Evolutionary conservation across 2,113 vertebrate genomes (phyloP).

Genomic region (Leptobrachium leishanense): DNA sequence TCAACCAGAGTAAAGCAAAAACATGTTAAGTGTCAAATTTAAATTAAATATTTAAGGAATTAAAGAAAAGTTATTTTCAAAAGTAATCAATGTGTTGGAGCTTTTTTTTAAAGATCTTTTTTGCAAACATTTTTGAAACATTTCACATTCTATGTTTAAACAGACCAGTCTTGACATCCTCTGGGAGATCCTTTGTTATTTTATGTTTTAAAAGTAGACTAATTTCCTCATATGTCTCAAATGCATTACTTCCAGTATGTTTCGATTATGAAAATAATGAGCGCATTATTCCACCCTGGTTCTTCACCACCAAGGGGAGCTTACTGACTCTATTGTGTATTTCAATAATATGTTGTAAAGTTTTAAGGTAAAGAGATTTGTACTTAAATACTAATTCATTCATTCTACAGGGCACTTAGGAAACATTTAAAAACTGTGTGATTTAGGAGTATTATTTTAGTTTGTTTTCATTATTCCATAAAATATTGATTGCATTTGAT

Average conservation of each 20-base stretch:
- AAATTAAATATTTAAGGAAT: conserved; percentile 13
- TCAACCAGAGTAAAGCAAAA: conserved; percentile 15
- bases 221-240: conserved; percentile 42
- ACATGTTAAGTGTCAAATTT: conserved; percentile 7
- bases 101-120: neutral
- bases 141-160: conserved; percentile 12
- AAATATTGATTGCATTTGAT: no score
- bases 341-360: conserved; percentile 14
- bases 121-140: neutral
- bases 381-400: conserved; percentile 27
- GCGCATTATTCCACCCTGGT: conserved; percentile 20
- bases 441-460: neutral
- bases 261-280: conserved; percentile 36
- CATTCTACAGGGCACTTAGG: neutral
- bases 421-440: conserved; percentile 1
- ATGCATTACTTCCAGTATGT: conserved; percentile 27
- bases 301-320: conserved; percentile 23
- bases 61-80: neutral
- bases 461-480: neutral
- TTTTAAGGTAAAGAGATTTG: conserved; percentile 39
- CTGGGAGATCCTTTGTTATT: conserved; percentile 33
- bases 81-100: neutral
- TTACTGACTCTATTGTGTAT: conserved; percentile 28
- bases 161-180: conserved; percentile 11
- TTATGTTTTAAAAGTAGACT: conserved; percentile 42